A percentile compares a stretch with the other conserved stretches of the same genome.
These are phyloP conservation scores for Pocillopora verrucosa DNA, from an alignment of 64 coral and sea anemone genomes.

Conservation along the genomic window DNA sequence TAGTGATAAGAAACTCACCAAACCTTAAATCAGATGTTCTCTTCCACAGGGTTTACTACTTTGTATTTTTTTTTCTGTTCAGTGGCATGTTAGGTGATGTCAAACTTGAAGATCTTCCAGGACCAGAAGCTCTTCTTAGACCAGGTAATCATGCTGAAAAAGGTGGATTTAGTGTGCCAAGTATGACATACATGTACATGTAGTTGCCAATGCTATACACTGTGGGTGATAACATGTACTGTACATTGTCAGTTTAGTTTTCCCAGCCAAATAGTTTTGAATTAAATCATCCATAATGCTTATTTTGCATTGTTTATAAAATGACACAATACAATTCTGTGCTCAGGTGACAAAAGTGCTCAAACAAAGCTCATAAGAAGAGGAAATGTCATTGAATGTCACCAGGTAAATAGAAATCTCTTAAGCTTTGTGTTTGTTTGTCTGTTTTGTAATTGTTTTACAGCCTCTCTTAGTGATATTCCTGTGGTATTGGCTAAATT, in stretches of 20 bases:
- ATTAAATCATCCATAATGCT: neutral
- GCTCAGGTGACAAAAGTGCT: slow-evolving; percentile 80
- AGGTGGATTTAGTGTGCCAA: neutral
- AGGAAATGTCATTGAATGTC: slow-evolving; percentile 79
- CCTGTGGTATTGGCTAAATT: too few relatives aligned
- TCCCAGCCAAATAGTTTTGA: too few relatives aligned
- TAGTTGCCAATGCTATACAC: too few relatives aligned
- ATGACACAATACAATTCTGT: neutral
- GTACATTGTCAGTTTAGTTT: too few relatives aligned
- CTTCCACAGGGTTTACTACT: neutral
- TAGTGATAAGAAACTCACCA: neutral
- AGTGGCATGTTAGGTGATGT: slow-evolving; percentile 93
- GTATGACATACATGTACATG: too few relatives aligned
- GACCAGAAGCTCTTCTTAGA: slow-evolving; percentile 92
- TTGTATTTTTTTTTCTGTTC: neutral
- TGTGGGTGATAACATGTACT: too few relatives aligned
- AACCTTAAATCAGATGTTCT: neutral
- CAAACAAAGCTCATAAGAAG: slow-evolving; percentile 89
- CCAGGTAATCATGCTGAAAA: slow-evolving; percentile 51
- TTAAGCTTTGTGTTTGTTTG: too few relatives aligned
- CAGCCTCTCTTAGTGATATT: too few relatives aligned
- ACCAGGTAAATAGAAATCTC: slow-evolving; percentile 62
- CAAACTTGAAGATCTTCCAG: slow-evolving; percentile 92
- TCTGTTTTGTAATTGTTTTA: too few relatives aligned
- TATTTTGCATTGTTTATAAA: neutral